phyloP scores from a whole-genome alignment of 2,797 vertebrate genomes.

The Psittacula echo region DNA sequence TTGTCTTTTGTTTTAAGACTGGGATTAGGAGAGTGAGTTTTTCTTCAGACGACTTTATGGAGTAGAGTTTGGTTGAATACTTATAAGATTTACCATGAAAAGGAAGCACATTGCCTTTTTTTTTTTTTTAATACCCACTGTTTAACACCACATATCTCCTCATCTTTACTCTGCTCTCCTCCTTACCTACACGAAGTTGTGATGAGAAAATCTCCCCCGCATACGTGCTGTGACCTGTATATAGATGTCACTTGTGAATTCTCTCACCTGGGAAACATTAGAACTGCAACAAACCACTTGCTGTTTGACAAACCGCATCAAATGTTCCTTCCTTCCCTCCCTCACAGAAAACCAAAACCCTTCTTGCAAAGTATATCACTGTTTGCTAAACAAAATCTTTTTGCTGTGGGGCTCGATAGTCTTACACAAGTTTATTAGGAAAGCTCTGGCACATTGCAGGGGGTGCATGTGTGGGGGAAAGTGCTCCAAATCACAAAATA shows the following conservation, averaged over 20 bases:
- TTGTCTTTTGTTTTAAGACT: constrained; percentile 95
- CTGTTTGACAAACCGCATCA: background rate
- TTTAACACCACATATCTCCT: constrained; percentile 74
- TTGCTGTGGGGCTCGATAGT: background rate
- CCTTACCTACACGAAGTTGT: constrained; percentile 46
- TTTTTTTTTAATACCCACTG: constrained; percentile 29
- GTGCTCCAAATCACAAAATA: constrained; percentile 55
- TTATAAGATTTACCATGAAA: constrained; percentile 80
- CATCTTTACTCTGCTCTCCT: constrained; percentile 49
- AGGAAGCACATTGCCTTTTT: constrained; percentile 75
- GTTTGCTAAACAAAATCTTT: constrained; percentile 70
- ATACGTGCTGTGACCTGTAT: constrained; percentile 1
- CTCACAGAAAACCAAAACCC: background rate
- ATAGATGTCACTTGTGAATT: constrained; percentile 57
- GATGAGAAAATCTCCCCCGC: constrained; percentile 45
- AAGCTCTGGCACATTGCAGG: constrained; percentile 17
- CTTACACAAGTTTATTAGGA: constrained; percentile 17
- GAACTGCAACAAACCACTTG: constrained; percentile 31
- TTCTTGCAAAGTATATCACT: constrained; percentile 48
- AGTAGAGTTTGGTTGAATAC: constrained; percentile 81
- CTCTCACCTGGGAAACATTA: constrained; percentile 72
- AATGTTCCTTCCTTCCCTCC: background rate
- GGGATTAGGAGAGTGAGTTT: constrained; percentile 91
- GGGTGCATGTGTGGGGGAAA: background rate
- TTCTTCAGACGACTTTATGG: constrained; percentile 81